Evolutionary conservation across 1,140 invertebrate species (phyloP).

Genomic region (Penaeus chinensis): DNA sequence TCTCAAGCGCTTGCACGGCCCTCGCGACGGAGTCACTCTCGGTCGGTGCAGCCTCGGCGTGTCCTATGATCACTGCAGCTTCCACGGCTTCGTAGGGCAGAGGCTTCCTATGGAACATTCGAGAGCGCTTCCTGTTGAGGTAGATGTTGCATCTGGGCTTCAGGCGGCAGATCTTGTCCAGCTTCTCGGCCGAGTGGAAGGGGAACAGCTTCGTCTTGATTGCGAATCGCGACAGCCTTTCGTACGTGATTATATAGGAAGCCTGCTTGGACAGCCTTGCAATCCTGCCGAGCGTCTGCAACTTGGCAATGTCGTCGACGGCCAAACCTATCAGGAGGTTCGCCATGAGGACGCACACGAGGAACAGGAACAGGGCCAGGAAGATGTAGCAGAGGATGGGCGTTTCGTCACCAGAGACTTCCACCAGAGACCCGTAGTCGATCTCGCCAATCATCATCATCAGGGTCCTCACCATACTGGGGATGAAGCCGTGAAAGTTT

Average conservation of each 20-base stretch:
- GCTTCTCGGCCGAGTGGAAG: no score
- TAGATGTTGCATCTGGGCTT: no score
- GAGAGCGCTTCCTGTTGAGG: no score
- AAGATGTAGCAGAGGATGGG: conserved; percentile 56
- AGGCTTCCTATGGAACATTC: no score
- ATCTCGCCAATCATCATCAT: conserved; percentile 63
- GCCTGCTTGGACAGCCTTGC: conserved; percentile 33
- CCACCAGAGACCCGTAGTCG: conserved; percentile 53
- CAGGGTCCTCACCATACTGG: conserved; percentile 43
- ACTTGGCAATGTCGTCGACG: conserved; percentile 62
- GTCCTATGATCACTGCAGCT: no score
- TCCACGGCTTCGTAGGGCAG: no score
- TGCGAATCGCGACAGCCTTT: conserved; percentile 25
- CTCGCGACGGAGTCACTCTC: no score
- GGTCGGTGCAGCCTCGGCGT: no score
- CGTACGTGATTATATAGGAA: conserved; percentile 34
- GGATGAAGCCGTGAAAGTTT: conserved; percentile 27
- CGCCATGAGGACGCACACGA: conserved; percentile 63
- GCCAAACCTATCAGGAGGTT: conserved; percentile 65
- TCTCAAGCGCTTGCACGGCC: no score
- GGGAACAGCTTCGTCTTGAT: conserved; percentile 34
- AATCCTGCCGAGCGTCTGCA: conserved; percentile 34
- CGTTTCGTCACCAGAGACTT: conserved; percentile 25
- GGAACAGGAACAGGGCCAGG: conserved; percentile 60
- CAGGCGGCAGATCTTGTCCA: no score